Evolutionary conservation across 1,140 invertebrate genomes (phyloP).

Genomic region (Saccostrea cuccullata): DNA sequence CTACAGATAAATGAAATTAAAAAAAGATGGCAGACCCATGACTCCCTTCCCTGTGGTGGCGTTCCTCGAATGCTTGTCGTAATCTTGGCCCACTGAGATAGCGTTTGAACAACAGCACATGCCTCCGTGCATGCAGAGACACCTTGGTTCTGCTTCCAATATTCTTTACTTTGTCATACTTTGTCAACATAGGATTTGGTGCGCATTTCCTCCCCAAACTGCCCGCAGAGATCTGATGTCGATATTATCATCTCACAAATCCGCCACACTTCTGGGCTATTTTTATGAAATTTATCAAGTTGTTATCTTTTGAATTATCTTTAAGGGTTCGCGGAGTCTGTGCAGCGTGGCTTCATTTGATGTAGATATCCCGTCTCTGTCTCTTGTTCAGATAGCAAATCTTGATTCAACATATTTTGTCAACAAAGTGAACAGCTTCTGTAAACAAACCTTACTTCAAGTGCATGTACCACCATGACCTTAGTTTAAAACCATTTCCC

Average conservation of each 20-base stretch:
- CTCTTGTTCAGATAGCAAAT: background rate
- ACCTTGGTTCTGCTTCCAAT: slow-evolving; percentile 9
- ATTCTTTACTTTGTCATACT: slow-evolving; percentile 33
- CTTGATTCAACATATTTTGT: background rate
- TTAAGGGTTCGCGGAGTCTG: background rate
- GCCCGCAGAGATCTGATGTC: background rate
- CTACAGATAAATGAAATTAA: background rate
- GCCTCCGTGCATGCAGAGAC: background rate
- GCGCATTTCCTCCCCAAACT: slow-evolving; percentile 13
- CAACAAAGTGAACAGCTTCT: slow-evolving; percentile 2
- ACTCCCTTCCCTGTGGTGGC: background rate
- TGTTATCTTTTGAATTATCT: slow-evolving; percentile 1
- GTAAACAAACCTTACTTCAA: background rate
- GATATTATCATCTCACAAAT: slow-evolving; percentile 20
- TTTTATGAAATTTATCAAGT: background rate
- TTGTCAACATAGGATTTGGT: slow-evolving; percentile 24
- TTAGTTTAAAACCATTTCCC: background rate
- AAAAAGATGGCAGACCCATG: background rate
- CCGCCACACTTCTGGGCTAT: slow-evolving; percentile 17
- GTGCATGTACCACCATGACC: background rate
- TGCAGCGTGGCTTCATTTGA: background rate
- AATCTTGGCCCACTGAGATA: background rate
- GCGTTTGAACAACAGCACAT: slow-evolving; percentile 8
- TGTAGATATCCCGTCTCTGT: background rate
- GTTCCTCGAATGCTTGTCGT: slow-evolving; percentile 14